Evolutionary conservation across 2,797 vertebrate genomes (phyloP), one percentile per base, ranked within the genome.

Genomic region (Lithobates pipiens): DNA sequence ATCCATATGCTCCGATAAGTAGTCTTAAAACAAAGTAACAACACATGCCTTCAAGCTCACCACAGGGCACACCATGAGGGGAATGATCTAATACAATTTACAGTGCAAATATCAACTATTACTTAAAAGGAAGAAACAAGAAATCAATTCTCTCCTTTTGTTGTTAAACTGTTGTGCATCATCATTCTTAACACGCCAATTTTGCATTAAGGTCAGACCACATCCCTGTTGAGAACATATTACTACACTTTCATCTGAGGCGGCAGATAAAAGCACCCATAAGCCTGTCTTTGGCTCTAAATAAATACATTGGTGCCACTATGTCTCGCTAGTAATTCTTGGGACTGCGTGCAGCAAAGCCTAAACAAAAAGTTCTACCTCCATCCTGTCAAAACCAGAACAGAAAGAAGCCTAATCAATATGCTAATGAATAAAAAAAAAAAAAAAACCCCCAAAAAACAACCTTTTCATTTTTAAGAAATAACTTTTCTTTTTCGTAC

Each of bases 261-360:
- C 57, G 29, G 65, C 39, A 67, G 63, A 80, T 80, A 71, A 80
- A 80, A 80, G 77, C n/a, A 29, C 77, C 21, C 39, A n/a, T 70
- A 25, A 16, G 67, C 46, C n/a, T 32, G 77, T 29, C 39, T 71
- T 42, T 50, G 44, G 44, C 67, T 23, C 29, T 44, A 44, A 44
- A 36, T 16, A 44, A 27, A 85, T 67, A 78, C n/a, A 71, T 68
- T 65, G 68, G 54, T 72, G 83, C 75, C 75, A 71, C 67, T 63
- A 46, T 71, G 82, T 83, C 82, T 83, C 36, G n/a, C 73, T 65
- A 57, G 65, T 21, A 34, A 32, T 10, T 27, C 36, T 72, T 63
- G 68, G 68, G 11, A 72, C 15, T 61, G 15, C 23, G 18, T 36
- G 29, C 50, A 72, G 69, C 32, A 42, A 25, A 23, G 39, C 21